Conservation (phyloP, 2,797 vertebrate species). For the Scarus forsteni region DNA sequence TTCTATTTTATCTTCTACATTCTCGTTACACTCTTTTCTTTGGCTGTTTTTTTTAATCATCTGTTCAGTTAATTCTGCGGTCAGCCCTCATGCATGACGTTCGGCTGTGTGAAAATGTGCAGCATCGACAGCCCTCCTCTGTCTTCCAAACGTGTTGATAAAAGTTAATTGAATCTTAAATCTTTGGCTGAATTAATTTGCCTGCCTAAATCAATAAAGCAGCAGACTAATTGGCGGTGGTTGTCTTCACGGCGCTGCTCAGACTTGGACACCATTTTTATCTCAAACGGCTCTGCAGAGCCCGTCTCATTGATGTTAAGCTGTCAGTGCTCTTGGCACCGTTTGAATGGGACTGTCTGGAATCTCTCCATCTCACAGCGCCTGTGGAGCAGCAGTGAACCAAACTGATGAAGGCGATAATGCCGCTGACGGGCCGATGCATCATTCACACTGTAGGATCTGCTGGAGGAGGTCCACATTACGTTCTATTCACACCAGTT, state of each 20-base stretch:
- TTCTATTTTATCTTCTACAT: no score
- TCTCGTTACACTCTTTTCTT: no score
- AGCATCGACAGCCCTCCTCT: neutral
- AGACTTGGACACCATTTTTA: slow-evolving; percentile 29
- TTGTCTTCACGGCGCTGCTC: neutral
- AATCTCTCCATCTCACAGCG: slow-evolving; percentile 43
- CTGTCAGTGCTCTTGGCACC: slow-evolving; percentile 50
- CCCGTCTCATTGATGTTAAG: slow-evolving; percentile 36
- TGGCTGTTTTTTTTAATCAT: no score
- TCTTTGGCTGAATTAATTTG: neutral
- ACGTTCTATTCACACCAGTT: slow-evolving; percentile 23
- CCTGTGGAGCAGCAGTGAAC: slow-evolving; percentile 35
- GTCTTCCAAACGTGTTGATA: neutral
- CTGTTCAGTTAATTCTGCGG: neutral
- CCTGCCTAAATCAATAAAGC: neutral
- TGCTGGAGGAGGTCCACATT: slow-evolving; percentile 37
- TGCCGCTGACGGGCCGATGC: slow-evolving; percentile 55
- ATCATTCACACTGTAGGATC: slow-evolving; percentile 51
- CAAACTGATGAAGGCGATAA: slow-evolving; percentile 61
- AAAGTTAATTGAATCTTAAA: neutral
- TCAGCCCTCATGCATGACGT: no score
- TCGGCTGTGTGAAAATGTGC: neutral
- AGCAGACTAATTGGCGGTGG: neutral
- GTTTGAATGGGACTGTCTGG: slow-evolving; percentile 52
- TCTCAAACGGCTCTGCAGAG: slow-evolving; percentile 37